Percentiles rank a stretch among this genome's conserved stretches.
Evolutionary conservation across 30 jellyfish, hydroid and myxozoan species (phyloP).

Genomic region (Cassiopea andromeda): DNA sequence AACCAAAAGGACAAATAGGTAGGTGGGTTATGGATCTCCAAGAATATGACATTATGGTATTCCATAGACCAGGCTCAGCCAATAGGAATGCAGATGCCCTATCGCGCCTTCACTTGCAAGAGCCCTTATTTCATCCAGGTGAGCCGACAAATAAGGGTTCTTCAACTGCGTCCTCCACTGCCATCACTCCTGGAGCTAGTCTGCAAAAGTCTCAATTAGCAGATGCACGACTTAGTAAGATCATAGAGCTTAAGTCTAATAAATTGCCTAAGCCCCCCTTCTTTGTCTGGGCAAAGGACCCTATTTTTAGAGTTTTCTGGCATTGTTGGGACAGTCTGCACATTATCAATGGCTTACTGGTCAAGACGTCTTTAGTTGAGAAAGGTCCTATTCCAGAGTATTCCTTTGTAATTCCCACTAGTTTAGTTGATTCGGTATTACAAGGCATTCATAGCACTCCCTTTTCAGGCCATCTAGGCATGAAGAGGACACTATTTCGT

Average conservation of each 20-base stretch:
- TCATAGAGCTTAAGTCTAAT: conserved; percentile 13
- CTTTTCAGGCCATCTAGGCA: conserved; percentile 18
- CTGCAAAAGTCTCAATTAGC: conserved; percentile 17
- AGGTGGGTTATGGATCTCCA: conserved; percentile 76
- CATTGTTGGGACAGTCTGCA: conserved; percentile 35
- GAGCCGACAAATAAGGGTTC: background rate
- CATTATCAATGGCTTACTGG: conserved; percentile 46
- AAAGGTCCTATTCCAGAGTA: conserved; percentile 5
- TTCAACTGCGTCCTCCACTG: background rate
- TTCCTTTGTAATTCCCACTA: conserved; percentile 29
- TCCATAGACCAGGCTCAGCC: conserved; percentile 49
- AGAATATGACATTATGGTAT: conserved; percentile 23
- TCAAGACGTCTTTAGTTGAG: background rate
- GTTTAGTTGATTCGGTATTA: background rate
- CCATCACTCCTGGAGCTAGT: conserved; percentile 16
- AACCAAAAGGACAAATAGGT: conserved; percentile 64
- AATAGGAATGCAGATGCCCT: conserved; percentile 77
- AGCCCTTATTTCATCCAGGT: background rate
- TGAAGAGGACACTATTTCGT: conserved; percentile 10
- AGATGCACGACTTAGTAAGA: conserved; percentile 6
- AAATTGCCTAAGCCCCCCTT: conserved; percentile 38
- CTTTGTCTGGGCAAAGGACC: conserved; percentile 43
- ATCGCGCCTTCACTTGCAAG: conserved; percentile 37
- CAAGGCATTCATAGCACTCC: conserved; percentile 34
- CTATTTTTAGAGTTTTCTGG: conserved; percentile 42